Percentiles rank a stretch among this genome's conserved stretches.
These are phyloP conservation scores for Hedychridium roseum DNA, from an alignment of 2,888 invertebrate genomes.

Conservation along the genomic window DNA sequence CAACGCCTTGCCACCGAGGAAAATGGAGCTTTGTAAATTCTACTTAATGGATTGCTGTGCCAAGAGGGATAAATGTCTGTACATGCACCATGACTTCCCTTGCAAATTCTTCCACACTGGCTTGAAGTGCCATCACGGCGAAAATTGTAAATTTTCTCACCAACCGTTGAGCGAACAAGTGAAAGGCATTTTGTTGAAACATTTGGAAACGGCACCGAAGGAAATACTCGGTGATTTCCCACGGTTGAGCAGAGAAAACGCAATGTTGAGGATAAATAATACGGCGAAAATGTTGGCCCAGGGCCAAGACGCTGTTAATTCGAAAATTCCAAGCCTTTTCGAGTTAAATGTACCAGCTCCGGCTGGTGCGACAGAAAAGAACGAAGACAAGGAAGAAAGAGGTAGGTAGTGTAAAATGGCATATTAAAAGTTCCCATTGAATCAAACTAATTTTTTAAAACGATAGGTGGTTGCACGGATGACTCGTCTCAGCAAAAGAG, in stretches of 20 bases:
- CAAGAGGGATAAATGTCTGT: conserved; percentile 93
- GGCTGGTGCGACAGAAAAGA: conserved; percentile 31
- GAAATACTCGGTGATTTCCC: conserved; percentile 92
- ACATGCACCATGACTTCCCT: conserved; percentile 96
- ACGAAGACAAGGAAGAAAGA: conserved; percentile 49
- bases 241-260: conserved; percentile 80
- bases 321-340: conserved; percentile 63
- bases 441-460: conserved; percentile 21
- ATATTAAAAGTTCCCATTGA: not conserved
- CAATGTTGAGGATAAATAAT: conserved; percentile 67
- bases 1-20: conserved; percentile 81
- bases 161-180: conserved; percentile 82
- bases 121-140: conserved; percentile 79
- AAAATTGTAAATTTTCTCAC: conserved; percentile 95
- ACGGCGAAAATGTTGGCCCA: conserved; percentile 54
- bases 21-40: conserved; percentile 95
- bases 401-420: conserved; percentile 29
- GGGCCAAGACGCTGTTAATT: conserved; percentile 47
- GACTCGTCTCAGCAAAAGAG: conserved; percentile 38
- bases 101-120: conserved; percentile 97
- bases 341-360: conserved; percentile 59
- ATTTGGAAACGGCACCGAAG: conserved; percentile 89
- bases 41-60: conserved; percentile 95
- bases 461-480: too few species aligned
- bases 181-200: conserved; percentile 68